Evolutionary conservation across 1,140 invertebrate species (phyloP).

Genomic region (Euura lappo): DNA sequence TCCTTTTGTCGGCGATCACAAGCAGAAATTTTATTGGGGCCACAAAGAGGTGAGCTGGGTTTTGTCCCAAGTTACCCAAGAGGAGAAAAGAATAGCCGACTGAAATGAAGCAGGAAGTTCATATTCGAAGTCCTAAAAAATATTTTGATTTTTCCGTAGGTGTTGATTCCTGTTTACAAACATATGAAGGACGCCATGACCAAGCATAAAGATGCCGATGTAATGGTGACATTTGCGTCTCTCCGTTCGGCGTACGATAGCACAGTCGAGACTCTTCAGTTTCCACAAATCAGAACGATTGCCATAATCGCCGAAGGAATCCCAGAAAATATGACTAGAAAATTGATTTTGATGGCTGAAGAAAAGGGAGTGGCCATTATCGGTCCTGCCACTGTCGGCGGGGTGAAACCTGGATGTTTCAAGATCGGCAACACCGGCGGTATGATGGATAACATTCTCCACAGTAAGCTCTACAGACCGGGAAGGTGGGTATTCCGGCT

Average conservation of each 20-base stretch:
- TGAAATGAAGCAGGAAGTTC: too few species aligned
- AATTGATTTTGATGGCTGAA: conserved; percentile 87
- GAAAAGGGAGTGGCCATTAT: conserved; percentile 68
- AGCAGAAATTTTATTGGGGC: conserved; percentile 99
- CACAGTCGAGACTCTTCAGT: conserved; percentile 91
- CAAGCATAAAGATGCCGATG: conserved; percentile 94
- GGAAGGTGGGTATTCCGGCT: conserved; percentile 66
- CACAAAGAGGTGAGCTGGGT: conserved; percentile 80
- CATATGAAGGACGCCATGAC: conserved; percentile 96
- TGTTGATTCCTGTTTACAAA: conserved; percentile 84
- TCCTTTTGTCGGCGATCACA: conserved; percentile 98
- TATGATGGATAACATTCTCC: conserved; percentile 99
- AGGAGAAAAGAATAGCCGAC: too few species aligned
- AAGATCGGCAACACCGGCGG: conserved; percentile 99
- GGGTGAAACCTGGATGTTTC: conserved; percentile 98
- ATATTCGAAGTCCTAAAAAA: background rate
- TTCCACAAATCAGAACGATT: conserved; percentile 93
- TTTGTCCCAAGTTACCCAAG: too few species aligned
- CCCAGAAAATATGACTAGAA: conserved; percentile 96
- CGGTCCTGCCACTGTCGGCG: conserved; percentile 94
- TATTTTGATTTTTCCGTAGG: conserved; percentile 27
- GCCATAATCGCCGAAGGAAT: conserved; percentile 99
- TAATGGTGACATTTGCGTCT: conserved; percentile 98
- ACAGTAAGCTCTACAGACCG: conserved; percentile 95
- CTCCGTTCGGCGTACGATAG: conserved; percentile 97